Percentiles rank a stretch among this genome's conserved stretches.
Evolutionary conservation across 64 coral and sea anemone genomes (phyloP).

Genomic region (Montipora efflorescens): DNA sequence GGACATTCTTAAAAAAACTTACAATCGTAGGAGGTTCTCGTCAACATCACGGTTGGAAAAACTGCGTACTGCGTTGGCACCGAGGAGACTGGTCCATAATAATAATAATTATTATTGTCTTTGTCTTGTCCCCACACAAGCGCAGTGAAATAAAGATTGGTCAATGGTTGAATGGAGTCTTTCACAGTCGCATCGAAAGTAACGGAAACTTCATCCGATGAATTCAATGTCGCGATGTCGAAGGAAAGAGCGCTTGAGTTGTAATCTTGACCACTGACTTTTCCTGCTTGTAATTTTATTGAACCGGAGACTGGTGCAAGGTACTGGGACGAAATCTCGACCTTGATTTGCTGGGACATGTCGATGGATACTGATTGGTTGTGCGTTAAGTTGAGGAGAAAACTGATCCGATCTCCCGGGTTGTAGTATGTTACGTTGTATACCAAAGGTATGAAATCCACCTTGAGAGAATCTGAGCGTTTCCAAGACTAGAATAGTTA

Average conservation of each 20-base stretch:
- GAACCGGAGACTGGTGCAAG: not conserved
- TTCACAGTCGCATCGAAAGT: slow-evolving; percentile 59
- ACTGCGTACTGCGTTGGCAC: slow-evolving; percentile 71
- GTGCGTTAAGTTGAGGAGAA: slow-evolving; percentile 65
- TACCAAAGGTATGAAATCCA: slow-evolving; percentile 52
- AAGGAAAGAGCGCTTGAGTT: slow-evolving; percentile 30
- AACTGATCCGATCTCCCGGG: slow-evolving; percentile 65
- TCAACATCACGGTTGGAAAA: slow-evolving; percentile 76
- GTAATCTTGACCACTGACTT: not conserved
- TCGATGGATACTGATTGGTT: slow-evolving; percentile 50
- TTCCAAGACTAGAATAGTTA: not conserved
- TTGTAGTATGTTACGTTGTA: slow-evolving; percentile 87
- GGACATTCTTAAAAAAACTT: not conserved
- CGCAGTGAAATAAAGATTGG: slow-evolving; percentile 74
- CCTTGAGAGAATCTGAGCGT: slow-evolving; percentile 3
- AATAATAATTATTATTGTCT: not conserved
- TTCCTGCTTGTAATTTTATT: not conserved
- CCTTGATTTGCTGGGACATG: not conserved
- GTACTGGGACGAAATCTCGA: slow-evolving; percentile 54
- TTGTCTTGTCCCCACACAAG: slow-evolving; percentile 12
- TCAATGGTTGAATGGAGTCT: slow-evolving; percentile 72
- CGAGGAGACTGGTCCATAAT: slow-evolving; percentile 56
- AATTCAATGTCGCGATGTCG: not conserved
- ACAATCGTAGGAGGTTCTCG: slow-evolving; percentile 25
- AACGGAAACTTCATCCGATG: not conserved